Conservation (phyloP, 2,797 vertebrate genomes). For the Benthosema pterotum region DNA sequence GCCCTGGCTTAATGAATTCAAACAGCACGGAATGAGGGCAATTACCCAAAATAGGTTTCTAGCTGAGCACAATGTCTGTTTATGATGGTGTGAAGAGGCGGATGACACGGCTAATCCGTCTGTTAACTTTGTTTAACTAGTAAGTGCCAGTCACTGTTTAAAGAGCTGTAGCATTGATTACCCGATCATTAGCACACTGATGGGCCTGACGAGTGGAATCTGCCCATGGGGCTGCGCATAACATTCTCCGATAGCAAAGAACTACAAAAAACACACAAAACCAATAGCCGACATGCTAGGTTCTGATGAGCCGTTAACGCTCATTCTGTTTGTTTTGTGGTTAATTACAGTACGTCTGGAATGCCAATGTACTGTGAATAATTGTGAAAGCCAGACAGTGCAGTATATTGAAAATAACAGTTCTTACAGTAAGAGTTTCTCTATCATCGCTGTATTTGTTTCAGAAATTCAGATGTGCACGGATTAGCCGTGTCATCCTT, state of each 20-base stretch:
- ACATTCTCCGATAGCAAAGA: constrained; percentile 47
- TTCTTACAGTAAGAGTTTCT: no score
- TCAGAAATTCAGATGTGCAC: no score
- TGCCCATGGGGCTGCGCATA: constrained; percentile 16
- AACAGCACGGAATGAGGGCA: background rate
- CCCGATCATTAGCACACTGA: constrained; percentile 26
- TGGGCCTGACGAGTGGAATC: constrained; percentile 29
- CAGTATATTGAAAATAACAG: no score
- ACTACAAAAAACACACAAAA: constrained; percentile 23
- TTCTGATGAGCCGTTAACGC: no score
- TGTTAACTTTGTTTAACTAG: constrained; percentile 22
- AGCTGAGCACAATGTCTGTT: background rate
- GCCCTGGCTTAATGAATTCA: background rate
- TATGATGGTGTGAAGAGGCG: background rate
- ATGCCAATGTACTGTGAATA: no score
- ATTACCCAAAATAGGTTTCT: background rate
- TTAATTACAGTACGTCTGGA: no score
- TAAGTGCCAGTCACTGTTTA: constrained; percentile 33
- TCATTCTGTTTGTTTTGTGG: no score
- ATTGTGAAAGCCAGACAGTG: no score
- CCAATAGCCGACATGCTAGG: no score
- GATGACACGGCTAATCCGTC: background rate
- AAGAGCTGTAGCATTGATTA: constrained; percentile 51
- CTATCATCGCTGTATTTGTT: no score
- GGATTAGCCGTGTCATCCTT: no score